Evolutionary conservation across 1,140 invertebrate species (phyloP).

Genomic region (Drosophila mauritiana): DNA sequence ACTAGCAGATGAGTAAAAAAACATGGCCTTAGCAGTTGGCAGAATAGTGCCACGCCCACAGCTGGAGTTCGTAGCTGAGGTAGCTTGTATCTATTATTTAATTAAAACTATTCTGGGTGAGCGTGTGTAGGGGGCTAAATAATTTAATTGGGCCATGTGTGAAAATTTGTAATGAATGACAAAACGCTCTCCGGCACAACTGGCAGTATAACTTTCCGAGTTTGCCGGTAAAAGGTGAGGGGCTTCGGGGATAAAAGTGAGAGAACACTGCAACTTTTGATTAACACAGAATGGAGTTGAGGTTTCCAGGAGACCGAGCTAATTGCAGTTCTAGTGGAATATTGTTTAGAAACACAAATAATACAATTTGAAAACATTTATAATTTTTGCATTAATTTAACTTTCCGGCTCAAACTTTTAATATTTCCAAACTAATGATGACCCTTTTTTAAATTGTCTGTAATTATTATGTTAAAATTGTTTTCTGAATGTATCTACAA

Average conservation of each 20-base stretch:
- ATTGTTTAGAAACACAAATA: conserved; percentile 4
- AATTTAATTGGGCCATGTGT: conserved; percentile 78
- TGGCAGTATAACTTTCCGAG: conserved; percentile 27
- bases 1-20: conserved; percentile 19
- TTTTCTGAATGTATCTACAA: too few relatives aligned
- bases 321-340: conserved; percentile 43
- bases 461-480: background rate
- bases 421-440: background rate
- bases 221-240: conserved; percentile 3
- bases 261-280: conserved; percentile 57
- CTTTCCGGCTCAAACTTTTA: background rate
- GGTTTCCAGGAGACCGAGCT: conserved; percentile 37
- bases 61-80: conserved; percentile 6
- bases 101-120: conserved; percentile 67
- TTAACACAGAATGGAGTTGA: conserved; percentile 57
- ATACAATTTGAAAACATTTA: background rate
- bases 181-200: conserved; percentile 38
- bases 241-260: conserved; percentile 4
- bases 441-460: background rate
- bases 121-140: conserved; percentile 57
- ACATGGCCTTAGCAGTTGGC: conserved; percentile 3
- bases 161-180: conserved; percentile 69
- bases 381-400: background rate
- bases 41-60: conserved; percentile 44
- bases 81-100: conserved; percentile 68